Base-by-base conservation (phyloP, 2,888 invertebrate species). In the Formica aserva region DNA sequence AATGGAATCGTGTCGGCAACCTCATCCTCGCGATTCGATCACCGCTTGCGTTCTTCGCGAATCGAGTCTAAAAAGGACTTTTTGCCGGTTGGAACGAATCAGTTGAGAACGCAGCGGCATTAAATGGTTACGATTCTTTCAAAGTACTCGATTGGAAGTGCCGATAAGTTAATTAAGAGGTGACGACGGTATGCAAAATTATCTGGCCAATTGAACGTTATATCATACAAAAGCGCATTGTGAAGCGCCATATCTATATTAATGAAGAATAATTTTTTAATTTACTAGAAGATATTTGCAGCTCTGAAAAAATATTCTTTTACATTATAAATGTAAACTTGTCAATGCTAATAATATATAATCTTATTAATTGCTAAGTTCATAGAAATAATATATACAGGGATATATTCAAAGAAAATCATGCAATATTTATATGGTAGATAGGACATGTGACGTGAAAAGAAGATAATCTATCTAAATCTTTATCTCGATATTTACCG, bases 1-100 rank as follows among this genome's bases (percentile, higher is more conserved):
- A 75, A 76, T 83, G 84, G 72, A 86, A 86, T 84, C 85, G 83
- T 85, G 88, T 88, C 87, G 80, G 84, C 78, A 57, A 63, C 57
- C 76, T 76, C 65, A 77, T 83, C 78, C 75, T 62, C 66, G 22
- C 63, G 84, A 88, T 81, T 83, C 76, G 77, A 45, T 77, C 52
- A 55, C 41, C 83, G 62, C 81, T 83, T 77, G 65, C 38, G 48
- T 85, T 82, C 77, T 71, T 80, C 48, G 41, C 83, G 74, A 77
- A 60, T 48, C 81, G 63, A 81, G 62, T 62, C 76, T 75, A 11
- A 76, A 52, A 62, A 60, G n/a, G 69, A 55, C 41, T 69, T 80
- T 72, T 72, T 72, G 45, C 32, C 72, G 13, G 41, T 18, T 78
- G 32, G 35, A 72, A 48, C 45, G 45, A 72, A 80, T 72, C 78